Conservation (phyloP, 2,113 vertebrate genomes). For the Guaruba guarouba region DNA sequence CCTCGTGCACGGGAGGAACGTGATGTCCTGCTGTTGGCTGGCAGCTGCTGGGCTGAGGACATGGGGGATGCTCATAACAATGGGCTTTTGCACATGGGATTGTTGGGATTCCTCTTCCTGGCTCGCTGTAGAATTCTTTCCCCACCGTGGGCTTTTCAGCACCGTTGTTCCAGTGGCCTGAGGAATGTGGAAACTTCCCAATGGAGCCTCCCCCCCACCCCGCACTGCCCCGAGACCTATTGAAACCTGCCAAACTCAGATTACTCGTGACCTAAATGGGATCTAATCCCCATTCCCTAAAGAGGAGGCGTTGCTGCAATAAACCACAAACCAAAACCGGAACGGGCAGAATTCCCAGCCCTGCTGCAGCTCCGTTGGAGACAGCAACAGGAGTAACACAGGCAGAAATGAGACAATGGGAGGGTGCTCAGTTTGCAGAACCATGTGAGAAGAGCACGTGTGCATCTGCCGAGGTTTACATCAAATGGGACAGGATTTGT, state of each 20-base stretch:
- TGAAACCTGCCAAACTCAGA: not conserved
- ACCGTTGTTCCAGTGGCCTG: not conserved
- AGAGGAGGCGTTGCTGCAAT: not conserved
- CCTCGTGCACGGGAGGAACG: fast-evolving
- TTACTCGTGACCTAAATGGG: not conserved
- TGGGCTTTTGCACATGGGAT: not conserved
- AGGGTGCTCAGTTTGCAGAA: not conserved
- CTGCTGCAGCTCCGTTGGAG: not conserved
- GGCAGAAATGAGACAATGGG: not conserved
- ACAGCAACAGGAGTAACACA: not conserved
- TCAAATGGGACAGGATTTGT: not conserved
- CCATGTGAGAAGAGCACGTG: fast-evolving
- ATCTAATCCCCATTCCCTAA: not conserved
- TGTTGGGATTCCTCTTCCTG: not conserved
- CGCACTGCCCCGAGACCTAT: not conserved
- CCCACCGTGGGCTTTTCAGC: not conserved
- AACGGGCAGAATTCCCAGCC: not conserved
- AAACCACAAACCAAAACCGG: not conserved
- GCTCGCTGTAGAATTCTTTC: not conserved
- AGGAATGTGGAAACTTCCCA: not conserved
- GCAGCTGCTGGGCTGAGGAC: not conserved
- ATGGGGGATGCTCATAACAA: not conserved
- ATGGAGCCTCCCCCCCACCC: not conserved
- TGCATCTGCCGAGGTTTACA: not conserved
- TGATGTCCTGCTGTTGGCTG: not conserved